phyloP scores from a whole-genome alignment of 1,140 invertebrate genomes.

The Aphidius gifuensis region DNA sequence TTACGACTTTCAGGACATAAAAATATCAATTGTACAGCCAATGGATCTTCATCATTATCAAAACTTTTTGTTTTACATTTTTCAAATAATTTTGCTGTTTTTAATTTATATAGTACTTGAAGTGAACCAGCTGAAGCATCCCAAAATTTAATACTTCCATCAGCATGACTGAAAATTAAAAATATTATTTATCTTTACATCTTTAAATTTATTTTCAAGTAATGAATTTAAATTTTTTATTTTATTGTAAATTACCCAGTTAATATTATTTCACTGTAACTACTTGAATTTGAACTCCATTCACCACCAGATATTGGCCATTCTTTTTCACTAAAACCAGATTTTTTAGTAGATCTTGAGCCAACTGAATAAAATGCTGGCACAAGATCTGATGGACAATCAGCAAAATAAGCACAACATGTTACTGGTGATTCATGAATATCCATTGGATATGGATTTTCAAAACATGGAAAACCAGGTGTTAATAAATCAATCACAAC shows the following conservation, averaged over 20 bases:
- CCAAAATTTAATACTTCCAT: constrained; percentile 97
- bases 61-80: constrained; percentile 60
- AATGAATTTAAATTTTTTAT: no score
- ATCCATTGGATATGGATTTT: constrained; percentile 99
- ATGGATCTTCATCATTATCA: constrained; percentile 77
- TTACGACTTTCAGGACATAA: constrained; percentile 90
- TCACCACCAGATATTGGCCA: constrained; percentile 95
- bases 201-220: no score
- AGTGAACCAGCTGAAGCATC: constrained; percentile 91
- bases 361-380: constrained; percentile 90
- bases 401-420: constrained; percentile 92
- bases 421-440: constrained; percentile 97
- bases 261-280: constrained; percentile 95
- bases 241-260: constrained; percentile 67
- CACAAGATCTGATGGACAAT: constrained; percentile 96
- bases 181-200: constrained; percentile 1
- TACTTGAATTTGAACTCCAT: constrained; percentile 89
- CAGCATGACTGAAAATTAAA: constrained; percentile 75
- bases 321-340: constrained; percentile 89
- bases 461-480: constrained; percentile 95
- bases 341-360: constrained; percentile 68
- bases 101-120: constrained; percentile 95
- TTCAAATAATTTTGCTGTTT: constrained; percentile 94
- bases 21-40: constrained; percentile 90
- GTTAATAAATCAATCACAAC: constrained; percentile 95